A percentile compares a stretch with the other conserved stretches of the same genome.
phyloP scores from a whole-genome alignment of 2,113 vertebrate genomes.

The Heloderma charlesbogerti region DNA sequence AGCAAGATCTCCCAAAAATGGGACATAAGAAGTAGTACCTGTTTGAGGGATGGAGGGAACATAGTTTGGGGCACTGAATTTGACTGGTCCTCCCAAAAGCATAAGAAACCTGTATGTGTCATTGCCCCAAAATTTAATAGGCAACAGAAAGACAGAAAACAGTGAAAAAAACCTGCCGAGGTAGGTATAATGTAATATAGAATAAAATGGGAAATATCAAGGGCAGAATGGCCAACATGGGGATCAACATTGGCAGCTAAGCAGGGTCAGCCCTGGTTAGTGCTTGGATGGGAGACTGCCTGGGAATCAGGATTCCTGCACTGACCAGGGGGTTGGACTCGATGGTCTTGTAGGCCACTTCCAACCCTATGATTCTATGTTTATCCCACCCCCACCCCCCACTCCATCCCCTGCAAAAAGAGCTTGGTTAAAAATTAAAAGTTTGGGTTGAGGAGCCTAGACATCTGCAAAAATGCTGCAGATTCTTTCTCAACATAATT shows the following conservation, averaged over 20 bases:
- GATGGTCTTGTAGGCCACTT: no score
- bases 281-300: no score
- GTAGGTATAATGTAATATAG: not conserved
- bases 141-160: not conserved
- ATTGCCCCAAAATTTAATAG: not conserved
- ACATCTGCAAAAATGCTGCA: rapidly evolving
- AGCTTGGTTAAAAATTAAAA: not conserved
- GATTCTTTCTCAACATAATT: not conserved
- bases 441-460: not conserved
- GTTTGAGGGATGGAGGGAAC: not conserved
- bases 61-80: not conserved
- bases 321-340: no score
- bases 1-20: not conserved
- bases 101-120: not conserved
- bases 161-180: not conserved
- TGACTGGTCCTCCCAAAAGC: not conserved
- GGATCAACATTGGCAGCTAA: no score
- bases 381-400: not conserved
- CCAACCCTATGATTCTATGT: no score
- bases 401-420: not conserved
- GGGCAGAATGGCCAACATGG: not conserved
- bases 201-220: not conserved
- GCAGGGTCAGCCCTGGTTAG: no score
- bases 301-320: no score
- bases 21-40: not conserved